Percentiles rank a stretch among this genome's conserved stretches.
Evolutionary conservation across 2,797 vertebrate species (phyloP).

Genomic region (Silurus lanzhouensis): DNA sequence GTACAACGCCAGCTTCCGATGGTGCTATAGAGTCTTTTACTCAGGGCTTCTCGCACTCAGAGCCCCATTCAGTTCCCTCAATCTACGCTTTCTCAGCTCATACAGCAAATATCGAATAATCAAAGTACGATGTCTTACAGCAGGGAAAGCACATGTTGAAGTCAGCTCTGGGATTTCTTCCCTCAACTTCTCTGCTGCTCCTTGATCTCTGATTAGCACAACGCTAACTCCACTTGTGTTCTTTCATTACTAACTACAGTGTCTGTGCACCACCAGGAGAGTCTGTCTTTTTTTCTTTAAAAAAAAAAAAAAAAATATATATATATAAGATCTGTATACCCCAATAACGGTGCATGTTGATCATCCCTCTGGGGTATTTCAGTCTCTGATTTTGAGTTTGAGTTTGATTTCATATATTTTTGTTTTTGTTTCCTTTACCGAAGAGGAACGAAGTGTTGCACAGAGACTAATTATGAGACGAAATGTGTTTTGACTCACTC

Average conservation of each 20-base stretch:
- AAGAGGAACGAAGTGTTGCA: slow-evolving; percentile 26
- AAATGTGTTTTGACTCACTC: slow-evolving; percentile 27
- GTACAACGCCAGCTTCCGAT: slow-evolving; percentile 47
- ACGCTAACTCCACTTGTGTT: not conserved
- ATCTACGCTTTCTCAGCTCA: not conserved
- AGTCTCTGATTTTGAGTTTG: not conserved
- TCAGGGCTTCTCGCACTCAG: slow-evolving; percentile 10
- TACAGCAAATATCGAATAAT: not conserved
- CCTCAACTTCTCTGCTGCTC: slow-evolving; percentile 22
- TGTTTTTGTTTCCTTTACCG: not conserved
- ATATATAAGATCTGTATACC: not conserved
- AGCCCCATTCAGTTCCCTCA: not conserved
- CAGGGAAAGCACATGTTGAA: slow-evolving; percentile 4
- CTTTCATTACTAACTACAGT: not conserved
- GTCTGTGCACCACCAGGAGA: not conserved
- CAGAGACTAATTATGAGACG: slow-evolving; percentile 6
- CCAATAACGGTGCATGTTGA: slow-evolving; percentile 17
- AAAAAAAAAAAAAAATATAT: no score
- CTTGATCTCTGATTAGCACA: slow-evolving; percentile 1
- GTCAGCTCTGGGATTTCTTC: slow-evolving; percentile 10
- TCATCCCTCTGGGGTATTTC: slow-evolving; percentile 24
- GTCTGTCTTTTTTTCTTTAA: not conserved
- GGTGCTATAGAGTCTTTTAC: slow-evolving; percentile 64
- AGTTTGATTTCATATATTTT: slow-evolving; percentile 9
- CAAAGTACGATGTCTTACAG: not conserved